Conservation (phyloP, 2,113 vertebrate species). For the Protobothrops mucrosquamatus region DNA sequence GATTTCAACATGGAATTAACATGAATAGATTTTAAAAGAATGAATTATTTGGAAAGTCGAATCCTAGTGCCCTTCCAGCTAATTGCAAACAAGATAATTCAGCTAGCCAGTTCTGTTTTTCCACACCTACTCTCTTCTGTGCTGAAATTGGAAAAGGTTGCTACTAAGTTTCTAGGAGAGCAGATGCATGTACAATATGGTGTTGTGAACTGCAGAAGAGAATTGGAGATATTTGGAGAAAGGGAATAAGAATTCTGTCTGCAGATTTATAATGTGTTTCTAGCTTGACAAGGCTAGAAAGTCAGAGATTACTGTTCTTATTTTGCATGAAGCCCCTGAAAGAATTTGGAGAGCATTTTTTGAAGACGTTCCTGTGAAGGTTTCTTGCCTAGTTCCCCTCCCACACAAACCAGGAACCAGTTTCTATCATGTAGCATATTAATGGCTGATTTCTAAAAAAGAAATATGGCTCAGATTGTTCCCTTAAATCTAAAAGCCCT, state of each 20-base stretch:
- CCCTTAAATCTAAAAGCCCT: neutral
- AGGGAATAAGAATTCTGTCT: neutral
- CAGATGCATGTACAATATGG: conserved; percentile 20
- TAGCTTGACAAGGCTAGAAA: neutral
- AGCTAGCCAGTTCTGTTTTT: neutral
- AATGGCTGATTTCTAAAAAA: neutral
- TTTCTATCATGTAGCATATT: neutral
- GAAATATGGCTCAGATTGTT: neutral
- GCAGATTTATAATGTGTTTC: neutral
- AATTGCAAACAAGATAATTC: neutral
- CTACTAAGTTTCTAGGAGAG: neutral
- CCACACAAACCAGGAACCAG: neutral
- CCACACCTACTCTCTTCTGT: conserved; percentile 4
- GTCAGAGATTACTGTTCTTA: neutral
- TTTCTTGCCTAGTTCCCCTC: neutral
- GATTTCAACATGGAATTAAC: neutral
- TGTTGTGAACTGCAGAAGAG: neutral
- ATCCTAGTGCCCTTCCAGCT: neutral
- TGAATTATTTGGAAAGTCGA: neutral
- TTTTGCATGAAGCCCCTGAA: neutral
- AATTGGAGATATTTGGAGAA: neutral
- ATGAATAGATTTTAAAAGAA: neutral
- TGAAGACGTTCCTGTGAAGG: neutral
- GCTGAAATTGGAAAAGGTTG: neutral
- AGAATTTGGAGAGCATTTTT: neutral